A percentile compares a stretch with the other conserved stretches of the same genome.
Evolutionary conservation across 2,113 vertebrate genomes (phyloP).

Genomic region (Nothocercus nigrocapillus): DNA sequence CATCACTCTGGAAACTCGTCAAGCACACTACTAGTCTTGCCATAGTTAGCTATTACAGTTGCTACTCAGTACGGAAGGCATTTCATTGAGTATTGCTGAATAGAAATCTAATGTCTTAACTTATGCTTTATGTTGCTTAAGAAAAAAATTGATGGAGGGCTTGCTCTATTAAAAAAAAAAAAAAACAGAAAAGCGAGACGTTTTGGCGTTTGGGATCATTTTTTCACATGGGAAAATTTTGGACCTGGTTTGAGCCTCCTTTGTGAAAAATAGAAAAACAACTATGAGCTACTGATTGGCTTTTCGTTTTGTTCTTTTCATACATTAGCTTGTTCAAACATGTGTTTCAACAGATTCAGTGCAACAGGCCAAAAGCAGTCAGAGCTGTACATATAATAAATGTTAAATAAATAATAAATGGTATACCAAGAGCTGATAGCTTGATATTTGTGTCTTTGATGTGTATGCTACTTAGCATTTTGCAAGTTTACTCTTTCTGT

Average conservation of each 20-base stretch:
- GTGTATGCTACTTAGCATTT: background rate
- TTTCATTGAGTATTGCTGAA: background rate
- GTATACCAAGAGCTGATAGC: background rate
- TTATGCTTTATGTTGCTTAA: background rate
- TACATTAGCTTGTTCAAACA: background rate
- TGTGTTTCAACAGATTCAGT: background rate
- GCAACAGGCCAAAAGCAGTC: background rate
- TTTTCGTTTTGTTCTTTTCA: background rate
- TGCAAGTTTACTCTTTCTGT: background rate
- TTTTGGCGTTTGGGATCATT: background rate
- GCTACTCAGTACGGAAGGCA: background rate
- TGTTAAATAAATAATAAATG: background rate
- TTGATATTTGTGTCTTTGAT: background rate
- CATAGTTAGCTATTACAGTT: background rate
- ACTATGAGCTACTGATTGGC: background rate
- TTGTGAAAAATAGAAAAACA: rapidly evolving
- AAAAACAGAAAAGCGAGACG: background rate
- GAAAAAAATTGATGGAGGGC: background rate
- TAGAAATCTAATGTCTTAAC: background rate
- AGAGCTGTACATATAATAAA: background rate
- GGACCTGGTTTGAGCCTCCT: background rate
- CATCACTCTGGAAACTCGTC: background rate
- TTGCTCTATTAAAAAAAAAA: background rate
- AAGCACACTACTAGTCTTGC: background rate
- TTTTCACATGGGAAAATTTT: background rate